phyloP scores from a whole-genome alignment of 2,797 vertebrate genomes.

The Siniperca undulata region DNA sequence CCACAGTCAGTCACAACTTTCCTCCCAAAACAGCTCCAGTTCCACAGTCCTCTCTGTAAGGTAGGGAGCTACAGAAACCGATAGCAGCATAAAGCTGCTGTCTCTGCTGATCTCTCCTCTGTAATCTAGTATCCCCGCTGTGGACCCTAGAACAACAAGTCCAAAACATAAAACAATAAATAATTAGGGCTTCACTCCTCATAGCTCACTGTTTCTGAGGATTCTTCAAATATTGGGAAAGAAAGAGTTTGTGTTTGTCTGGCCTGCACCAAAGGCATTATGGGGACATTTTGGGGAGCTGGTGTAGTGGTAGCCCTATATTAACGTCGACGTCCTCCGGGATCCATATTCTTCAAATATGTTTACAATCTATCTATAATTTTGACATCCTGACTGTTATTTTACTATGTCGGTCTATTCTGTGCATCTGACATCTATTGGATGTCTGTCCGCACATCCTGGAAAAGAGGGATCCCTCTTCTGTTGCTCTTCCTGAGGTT shows the following conservation, averaged over 20 bases:
- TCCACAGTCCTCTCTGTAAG: neutral
- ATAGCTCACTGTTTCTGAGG: neutral
- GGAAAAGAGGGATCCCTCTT: neutral
- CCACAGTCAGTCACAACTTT: conserved; percentile 21
- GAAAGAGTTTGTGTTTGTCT: conserved; percentile 25
- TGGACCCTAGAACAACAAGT: conserved; percentile 18
- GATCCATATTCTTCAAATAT: neutral
- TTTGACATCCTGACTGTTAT: neutral
- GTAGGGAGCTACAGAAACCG: conserved; percentile 23
- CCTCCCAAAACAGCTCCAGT: conserved; percentile 7
- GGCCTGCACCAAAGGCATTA: conserved; percentile 12
- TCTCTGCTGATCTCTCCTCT: conserved; percentile 22
- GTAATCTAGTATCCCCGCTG: conserved; percentile 24
- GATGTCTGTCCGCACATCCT: neutral
- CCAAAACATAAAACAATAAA: neutral
- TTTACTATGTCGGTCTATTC: neutral
- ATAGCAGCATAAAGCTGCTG: conserved; percentile 15
- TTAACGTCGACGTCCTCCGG: neutral
- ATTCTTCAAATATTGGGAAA: conserved; percentile 23
- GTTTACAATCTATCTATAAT: neutral
- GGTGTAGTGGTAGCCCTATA: too few relatives aligned
- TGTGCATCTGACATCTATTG: neutral
- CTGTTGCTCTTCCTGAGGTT: neutral
- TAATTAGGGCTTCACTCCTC: neutral
- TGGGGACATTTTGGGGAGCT: neutral